A percentile compares a stretch with the other conserved stretches of the same genome.
These are phyloP conservation scores for Atta cephalotes DNA, from an alignment of 1,140 invertebrate genomes.

Conservation along the genomic window DNA sequence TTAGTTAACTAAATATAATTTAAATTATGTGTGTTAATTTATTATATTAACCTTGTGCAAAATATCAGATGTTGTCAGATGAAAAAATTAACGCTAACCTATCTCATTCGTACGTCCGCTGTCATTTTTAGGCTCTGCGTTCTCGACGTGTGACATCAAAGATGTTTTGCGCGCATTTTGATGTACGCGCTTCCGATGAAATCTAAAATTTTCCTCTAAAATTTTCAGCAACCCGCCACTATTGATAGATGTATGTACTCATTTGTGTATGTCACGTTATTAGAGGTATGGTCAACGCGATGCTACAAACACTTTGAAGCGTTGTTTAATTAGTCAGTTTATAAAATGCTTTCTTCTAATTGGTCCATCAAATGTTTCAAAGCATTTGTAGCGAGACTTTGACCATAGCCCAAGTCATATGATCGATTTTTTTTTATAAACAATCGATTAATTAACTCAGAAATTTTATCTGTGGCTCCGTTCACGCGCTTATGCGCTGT, in stretches of 20 bases:
- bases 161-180: constrained; percentile 52
- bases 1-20: neutral
- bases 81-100: constrained; percentile 57
- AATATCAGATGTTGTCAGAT: neutral
- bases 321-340: no score
- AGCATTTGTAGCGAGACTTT: no score
- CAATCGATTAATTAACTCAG: constrained; percentile 1
- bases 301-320: no score
- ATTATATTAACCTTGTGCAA: constrained; percentile 15
- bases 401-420: neutral
- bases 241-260: neutral
- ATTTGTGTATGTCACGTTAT: neutral
- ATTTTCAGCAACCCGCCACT: neutral
- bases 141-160: constrained; percentile 75
- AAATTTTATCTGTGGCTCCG: neutral
- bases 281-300: no score
- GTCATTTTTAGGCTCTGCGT: constrained; percentile 54
- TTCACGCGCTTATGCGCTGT: no score
- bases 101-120: constrained; percentile 47
- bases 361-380: no score
- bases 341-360: no score
- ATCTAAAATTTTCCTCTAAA: constrained; percentile 37
- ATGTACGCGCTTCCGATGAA: constrained; percentile 33
- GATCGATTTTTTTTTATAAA: neutral
- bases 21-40: neutral